phyloP scores from a whole-genome alignment of 2,113 vertebrate species.

The Peucedramus taeniatus region DNA sequence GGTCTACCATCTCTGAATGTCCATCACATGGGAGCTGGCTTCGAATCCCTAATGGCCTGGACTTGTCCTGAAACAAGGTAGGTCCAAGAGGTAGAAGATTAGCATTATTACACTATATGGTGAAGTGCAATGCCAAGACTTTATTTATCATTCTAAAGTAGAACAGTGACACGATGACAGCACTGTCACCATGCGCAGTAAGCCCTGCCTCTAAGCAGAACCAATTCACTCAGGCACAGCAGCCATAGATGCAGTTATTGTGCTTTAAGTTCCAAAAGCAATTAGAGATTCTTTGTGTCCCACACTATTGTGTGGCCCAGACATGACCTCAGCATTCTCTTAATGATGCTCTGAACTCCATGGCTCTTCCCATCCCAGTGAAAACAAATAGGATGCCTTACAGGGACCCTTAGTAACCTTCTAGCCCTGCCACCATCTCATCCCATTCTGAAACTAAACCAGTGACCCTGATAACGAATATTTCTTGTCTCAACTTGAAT shows the following conservation, averaged over 20 bases:
- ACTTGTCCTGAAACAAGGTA: neutral
- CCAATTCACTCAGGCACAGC: neutral
- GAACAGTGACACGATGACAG: neutral
- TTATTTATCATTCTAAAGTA: neutral
- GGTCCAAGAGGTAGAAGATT: neutral
- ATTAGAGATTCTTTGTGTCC: neutral
- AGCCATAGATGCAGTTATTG: neutral
- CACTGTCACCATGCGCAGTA: neutral
- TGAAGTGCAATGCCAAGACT: neutral
- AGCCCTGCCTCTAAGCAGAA: neutral
- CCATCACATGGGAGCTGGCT: neutral
- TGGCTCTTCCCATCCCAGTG: neutral
- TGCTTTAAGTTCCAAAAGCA: neutral
- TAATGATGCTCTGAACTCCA: neutral
- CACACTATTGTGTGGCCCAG: neutral
- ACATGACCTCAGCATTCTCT: neutral
- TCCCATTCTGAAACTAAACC: neutral
- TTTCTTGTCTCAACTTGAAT: neutral
- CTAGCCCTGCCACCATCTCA: neutral
- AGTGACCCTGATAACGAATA: neutral
- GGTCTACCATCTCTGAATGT: neutral
- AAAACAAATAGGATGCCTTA: neutral
- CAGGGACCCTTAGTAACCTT: neutral
- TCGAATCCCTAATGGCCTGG: neutral
- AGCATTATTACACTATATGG: neutral